Evolutionary conservation across 2,888 invertebrate genomes (phyloP).

Genomic region (Chaitophorus viminalis): DNA sequence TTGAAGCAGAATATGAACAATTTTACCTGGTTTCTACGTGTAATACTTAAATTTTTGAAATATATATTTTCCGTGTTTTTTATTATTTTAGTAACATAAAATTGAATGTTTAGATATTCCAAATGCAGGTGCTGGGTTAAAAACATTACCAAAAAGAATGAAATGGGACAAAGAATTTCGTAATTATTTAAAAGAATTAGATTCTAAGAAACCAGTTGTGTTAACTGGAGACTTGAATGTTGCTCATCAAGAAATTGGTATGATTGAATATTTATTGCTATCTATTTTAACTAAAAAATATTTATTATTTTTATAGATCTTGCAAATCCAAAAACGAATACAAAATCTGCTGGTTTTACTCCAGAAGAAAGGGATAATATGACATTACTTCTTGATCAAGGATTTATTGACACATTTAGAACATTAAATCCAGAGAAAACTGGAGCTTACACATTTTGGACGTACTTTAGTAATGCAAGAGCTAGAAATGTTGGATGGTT

Average conservation of each 20-base stretch:
- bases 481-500: constrained; percentile 95
- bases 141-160: constrained; percentile 86
- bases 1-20: constrained; percentile 92
- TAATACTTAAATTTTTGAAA: constrained; percentile 67
- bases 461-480: constrained; percentile 88
- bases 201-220: constrained; percentile 91
- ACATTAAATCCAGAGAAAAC: constrained; percentile 84
- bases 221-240: constrained; percentile 98
- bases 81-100: not conserved
- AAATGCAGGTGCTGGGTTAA: constrained; percentile 89
- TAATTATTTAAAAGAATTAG: constrained; percentile 80
- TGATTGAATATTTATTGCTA: not conserved
- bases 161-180: constrained; percentile 90
- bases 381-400: constrained; percentile 81
- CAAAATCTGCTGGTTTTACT: constrained; percentile 94
- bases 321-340: constrained; percentile 92
- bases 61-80: constrained; percentile 18
- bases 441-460: constrained; percentile 93
- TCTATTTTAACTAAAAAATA: not conserved
- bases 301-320: constrained; percentile 74
- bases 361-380: constrained; percentile 92
- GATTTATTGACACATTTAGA: constrained; percentile 90
- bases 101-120: constrained; percentile 78
- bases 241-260: constrained; percentile 92
- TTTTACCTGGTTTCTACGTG: constrained; percentile 89